A percentile compares a stretch with the other conserved stretches of the same genome.
phyloP scores from a whole-genome alignment of 2,888 invertebrate genomes.

The Monoplex corrugatus region DNA sequence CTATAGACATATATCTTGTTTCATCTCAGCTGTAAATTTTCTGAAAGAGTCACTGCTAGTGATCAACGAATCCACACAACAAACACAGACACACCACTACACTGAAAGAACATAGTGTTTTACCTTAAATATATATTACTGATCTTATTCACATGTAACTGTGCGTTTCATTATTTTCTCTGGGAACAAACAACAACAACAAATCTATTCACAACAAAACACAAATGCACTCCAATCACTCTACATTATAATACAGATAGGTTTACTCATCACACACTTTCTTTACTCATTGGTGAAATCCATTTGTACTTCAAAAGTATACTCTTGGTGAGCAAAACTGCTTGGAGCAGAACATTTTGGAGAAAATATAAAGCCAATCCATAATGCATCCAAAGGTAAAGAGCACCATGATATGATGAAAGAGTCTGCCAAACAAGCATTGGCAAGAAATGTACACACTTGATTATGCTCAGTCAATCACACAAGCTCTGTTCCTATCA shows the following conservation, averaged over 20 bases:
- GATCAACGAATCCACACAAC: not conserved
- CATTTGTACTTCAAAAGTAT: not conserved
- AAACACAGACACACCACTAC: not conserved
- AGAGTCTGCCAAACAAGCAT: not conserved
- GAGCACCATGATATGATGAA: slow-evolving; percentile 44
- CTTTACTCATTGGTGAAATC: slow-evolving; percentile 27
- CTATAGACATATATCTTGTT: too few species aligned
- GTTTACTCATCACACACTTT: not conserved
- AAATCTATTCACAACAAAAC: not conserved
- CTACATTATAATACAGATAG: not conserved
- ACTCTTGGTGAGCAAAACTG: not conserved
- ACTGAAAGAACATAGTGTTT: not conserved
- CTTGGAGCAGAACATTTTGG: not conserved
- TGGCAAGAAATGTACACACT: not conserved
- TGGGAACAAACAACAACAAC: not conserved
- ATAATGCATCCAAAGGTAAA: slow-evolving; percentile 34
- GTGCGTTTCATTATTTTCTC: slow-evolving; percentile 7
- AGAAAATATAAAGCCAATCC: slow-evolving; percentile 4
- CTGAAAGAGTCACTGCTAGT: not conserved
- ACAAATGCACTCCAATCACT: not conserved
- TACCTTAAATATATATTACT: not conserved
- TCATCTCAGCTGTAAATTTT: not conserved
- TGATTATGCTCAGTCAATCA: slow-evolving; percentile 28
- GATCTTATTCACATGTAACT: not conserved
- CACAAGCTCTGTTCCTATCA: not conserved